Evolutionary conservation across 2,888 invertebrate genomes (phyloP).

Genomic region (Panzeria rudis): DNA sequence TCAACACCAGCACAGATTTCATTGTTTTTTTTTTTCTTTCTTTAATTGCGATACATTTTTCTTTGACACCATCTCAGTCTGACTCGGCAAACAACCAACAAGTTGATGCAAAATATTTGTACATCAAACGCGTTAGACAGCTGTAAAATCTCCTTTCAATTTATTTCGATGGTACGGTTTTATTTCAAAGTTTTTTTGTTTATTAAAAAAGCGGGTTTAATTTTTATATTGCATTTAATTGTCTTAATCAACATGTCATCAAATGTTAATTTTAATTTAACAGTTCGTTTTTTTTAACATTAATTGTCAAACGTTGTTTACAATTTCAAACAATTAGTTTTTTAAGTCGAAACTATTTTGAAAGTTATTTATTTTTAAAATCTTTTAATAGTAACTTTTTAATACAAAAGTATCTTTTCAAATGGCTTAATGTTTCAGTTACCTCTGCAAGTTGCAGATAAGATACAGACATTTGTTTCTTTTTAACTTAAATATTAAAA

Average conservation of each 20-base stretch:
- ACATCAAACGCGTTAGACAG: conserved; percentile 42
- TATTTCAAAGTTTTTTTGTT: conserved; percentile 8
- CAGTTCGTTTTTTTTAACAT: conserved; percentile 5
- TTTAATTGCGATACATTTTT: conserved; percentile 57
- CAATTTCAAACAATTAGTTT: conserved; percentile 26
- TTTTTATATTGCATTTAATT: conserved; percentile 57
- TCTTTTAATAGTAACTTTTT: background rate
- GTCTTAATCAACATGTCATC: conserved; percentile 61
- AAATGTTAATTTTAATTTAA: conserved; percentile 47
- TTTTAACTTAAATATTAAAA: background rate
- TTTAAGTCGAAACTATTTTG: background rate
- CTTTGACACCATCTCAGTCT: conserved; percentile 56
- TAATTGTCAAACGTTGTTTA: conserved; percentile 9
- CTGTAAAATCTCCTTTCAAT: conserved; percentile 63
- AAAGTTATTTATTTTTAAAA: background rate
- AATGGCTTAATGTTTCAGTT: background rate
- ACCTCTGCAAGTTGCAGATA: background rate
- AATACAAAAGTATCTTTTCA: conserved; percentile 8
- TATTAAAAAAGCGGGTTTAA: conserved; percentile 35
- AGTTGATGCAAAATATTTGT: conserved; percentile 33
- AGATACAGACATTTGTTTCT: background rate
- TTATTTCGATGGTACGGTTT: conserved; percentile 39
- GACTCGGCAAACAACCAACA: conserved; percentile 22
- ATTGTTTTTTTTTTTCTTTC: background rate
- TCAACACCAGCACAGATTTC: conserved; percentile 15